Conservation (phyloP, 2,797 vertebrate genomes). For the Acanthiza pusilla region DNA sequence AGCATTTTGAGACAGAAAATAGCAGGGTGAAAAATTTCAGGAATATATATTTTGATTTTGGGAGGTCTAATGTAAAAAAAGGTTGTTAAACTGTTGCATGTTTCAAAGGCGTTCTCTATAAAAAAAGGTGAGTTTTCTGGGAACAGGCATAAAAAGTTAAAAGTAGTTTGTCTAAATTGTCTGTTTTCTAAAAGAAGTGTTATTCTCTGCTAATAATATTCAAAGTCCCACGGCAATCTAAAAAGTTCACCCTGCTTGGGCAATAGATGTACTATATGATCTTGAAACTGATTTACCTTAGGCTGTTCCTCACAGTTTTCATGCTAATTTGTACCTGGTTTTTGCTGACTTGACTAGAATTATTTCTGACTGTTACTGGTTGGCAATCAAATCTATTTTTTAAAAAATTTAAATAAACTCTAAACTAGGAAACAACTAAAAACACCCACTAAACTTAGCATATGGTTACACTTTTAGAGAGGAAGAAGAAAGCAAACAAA, state of each 20-base stretch:
- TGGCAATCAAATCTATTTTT: background rate
- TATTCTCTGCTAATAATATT: background rate
- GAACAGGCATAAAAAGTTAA: background rate
- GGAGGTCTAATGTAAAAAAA: background rate
- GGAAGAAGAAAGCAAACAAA: slow-evolving; percentile 34
- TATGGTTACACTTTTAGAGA: background rate
- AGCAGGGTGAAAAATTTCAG: background rate
- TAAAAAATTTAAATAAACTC: background rate
- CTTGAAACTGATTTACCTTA: background rate
- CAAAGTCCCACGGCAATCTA: background rate
- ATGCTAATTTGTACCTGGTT: background rate
- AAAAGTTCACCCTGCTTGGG: background rate
- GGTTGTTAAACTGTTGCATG: background rate
- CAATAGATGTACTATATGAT: background rate
- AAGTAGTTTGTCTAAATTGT: background rate
- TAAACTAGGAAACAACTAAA: slow-evolving; percentile 24
- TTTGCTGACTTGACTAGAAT: slow-evolving; percentile 25
- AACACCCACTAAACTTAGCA: slow-evolving; percentile 34
- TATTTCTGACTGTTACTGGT: background rate
- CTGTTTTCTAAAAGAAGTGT: background rate
- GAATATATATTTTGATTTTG: background rate
- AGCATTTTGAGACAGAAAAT: background rate
- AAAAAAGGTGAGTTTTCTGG: background rate
- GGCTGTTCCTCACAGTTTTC: background rate
- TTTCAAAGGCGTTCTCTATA: background rate